phyloP scores from a whole-genome alignment of 2,797 vertebrate genomes.

The Danio albolineatus region DNA sequence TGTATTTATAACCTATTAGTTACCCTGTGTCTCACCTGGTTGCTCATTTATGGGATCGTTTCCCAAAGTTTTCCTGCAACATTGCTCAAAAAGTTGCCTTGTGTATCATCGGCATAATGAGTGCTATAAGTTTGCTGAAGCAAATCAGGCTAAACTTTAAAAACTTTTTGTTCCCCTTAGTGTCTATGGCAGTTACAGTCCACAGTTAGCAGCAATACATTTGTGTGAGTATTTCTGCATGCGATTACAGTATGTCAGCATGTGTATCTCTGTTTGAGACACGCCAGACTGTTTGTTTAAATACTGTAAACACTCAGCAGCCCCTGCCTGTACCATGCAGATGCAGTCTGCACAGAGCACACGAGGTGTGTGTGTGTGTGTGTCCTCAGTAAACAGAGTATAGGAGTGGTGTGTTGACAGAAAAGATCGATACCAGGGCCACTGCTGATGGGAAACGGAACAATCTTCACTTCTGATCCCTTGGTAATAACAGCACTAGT shows the following conservation, averaged over 20 bases:
- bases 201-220: neutral
- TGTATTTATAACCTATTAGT: no score
- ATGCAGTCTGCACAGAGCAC: constrained; percentile 6
- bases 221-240: constrained; percentile 22
- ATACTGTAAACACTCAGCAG: constrained; percentile 26
- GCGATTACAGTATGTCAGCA: constrained; percentile 12
- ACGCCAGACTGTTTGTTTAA: constrained; percentile 2
- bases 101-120: no score
- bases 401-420: constrained; percentile 59
- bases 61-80: no score
- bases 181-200: no score
- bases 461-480: constrained; percentile 54
- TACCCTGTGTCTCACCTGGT: no score
- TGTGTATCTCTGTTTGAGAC: neutral
- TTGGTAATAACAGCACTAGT: constrained; percentile 55
- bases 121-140: no score
- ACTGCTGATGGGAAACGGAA: constrained; percentile 56
- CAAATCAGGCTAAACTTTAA: no score
- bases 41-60: no score
- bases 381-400: constrained; percentile 57
- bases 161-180: no score
- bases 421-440: constrained; percentile 58
- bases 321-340: constrained; percentile 11
- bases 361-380: constrained; percentile 44
- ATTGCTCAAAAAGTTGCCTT: no score